Evolutionary conservation across 2,888 invertebrate genomes (phyloP).

Genomic region (Plagodis dolabraria): DNA sequence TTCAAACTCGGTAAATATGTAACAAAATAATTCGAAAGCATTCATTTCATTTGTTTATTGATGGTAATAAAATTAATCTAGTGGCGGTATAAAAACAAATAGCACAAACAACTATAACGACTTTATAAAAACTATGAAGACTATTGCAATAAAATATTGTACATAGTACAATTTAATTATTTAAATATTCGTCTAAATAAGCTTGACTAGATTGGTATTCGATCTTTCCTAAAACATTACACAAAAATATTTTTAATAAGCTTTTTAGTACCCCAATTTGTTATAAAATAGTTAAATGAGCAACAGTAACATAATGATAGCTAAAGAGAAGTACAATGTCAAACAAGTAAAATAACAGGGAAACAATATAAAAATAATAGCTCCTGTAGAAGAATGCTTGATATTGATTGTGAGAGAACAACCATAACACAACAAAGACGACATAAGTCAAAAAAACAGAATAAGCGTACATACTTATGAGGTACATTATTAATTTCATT

Average conservation of each 20-base stretch:
- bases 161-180: too few species aligned
- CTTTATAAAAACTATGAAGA: conserved; percentile 1
- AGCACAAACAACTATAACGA: not conserved
- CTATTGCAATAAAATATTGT: not conserved
- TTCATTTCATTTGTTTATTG: conserved; percentile 30
- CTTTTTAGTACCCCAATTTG: too few species aligned
- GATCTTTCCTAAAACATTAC: conserved; percentile 2
- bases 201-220: conserved; percentile 29
- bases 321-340: not conserved
- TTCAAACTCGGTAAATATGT: conserved; percentile 21
- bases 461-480: not conserved
- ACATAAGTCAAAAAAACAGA: not conserved
- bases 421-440: not conserved
- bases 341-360: not conserved
- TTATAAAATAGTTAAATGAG: not conserved
- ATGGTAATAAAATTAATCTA: not conserved
- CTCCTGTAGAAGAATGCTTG: not conserved
- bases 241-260: not conserved
- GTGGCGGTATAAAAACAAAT: not conserved
- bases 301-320: not conserved
- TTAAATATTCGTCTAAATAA: conserved; percentile 3
- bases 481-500: not conserved
- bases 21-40: not conserved
- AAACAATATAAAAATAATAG: not conserved
- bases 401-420: not conserved